A percentile compares a stretch with the other conserved stretches of the same genome.
Conservation (phyloP, 2,797 vertebrate species). For the Myotis planiceps region DNA sequence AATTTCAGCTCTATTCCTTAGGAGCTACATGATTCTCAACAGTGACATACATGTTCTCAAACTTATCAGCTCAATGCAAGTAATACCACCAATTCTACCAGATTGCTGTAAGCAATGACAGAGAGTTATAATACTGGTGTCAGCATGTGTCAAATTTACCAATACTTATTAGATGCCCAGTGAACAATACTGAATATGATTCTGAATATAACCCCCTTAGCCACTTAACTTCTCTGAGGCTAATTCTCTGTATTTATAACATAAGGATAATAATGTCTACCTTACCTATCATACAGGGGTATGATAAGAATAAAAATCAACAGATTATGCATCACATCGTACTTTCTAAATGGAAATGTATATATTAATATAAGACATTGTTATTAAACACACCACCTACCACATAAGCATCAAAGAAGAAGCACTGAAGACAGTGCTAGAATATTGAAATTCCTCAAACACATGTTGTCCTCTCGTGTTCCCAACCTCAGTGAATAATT, state of each 20-base stretch:
- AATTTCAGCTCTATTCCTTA: background rate
- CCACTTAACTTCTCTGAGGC: background rate
- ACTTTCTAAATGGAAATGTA: background rate
- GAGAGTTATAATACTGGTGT: background rate
- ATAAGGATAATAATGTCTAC: background rate
- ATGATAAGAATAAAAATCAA: background rate
- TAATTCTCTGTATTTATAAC: background rate
- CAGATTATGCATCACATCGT: background rate
- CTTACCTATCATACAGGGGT: background rate
- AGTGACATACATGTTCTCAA: background rate
- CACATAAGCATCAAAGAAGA: background rate
- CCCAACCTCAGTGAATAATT: background rate
- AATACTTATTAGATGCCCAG: background rate
- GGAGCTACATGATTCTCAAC: background rate
- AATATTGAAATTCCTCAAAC: background rate
- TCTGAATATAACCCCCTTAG: background rate
- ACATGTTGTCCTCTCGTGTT: background rate
- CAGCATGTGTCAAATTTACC: background rate
- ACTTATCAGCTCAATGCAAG: background rate
- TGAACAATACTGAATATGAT: background rate
- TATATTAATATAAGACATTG: background rate
- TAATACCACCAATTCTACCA: background rate
- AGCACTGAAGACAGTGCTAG: background rate
- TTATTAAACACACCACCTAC: background rate
- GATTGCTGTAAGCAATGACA: background rate